phyloP scores from a whole-genome alignment of 92 coral and sea anemone species.

The Muricea muricata region DNA sequence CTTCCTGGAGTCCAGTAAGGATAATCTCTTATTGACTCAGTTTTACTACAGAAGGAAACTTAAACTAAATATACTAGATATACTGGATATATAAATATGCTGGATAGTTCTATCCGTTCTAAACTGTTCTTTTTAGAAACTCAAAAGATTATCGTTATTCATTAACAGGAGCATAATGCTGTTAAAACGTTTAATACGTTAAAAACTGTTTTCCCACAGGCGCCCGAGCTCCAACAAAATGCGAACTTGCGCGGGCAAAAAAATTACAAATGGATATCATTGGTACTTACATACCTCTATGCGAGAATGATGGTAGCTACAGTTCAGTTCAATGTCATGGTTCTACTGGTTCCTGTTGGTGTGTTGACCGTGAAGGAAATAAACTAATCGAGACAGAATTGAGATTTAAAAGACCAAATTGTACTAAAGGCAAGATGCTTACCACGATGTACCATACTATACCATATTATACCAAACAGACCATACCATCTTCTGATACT shows the following conservation, averaged over 20 bases:
- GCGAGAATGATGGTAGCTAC: conserved; percentile 80
- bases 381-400: conserved; percentile 62
- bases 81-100: no score
- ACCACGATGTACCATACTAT: background rate
- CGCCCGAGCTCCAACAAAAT: background rate
- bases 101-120: no score
- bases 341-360: conserved; percentile 85
- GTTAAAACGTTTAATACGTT: no score
- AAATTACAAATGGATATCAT: conserved; percentile 1
- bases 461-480: background rate
- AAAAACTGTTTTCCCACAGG: background rate
- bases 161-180: no score
- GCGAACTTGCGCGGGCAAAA: conserved; percentile 63
- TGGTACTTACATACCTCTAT: conserved; percentile 68
- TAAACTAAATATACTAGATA: no score
- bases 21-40: no score
- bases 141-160: no score
- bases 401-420: background rate
- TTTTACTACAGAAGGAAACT: no score
- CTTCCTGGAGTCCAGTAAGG: no score
- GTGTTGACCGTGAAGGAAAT: conserved; percentile 80
- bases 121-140: no score
- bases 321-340: conserved; percentile 82
- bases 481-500: background rate
- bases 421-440: background rate